Base-by-base conservation (phyloP, 2,113 vertebrate species). In the Rhea pennata region DNA sequence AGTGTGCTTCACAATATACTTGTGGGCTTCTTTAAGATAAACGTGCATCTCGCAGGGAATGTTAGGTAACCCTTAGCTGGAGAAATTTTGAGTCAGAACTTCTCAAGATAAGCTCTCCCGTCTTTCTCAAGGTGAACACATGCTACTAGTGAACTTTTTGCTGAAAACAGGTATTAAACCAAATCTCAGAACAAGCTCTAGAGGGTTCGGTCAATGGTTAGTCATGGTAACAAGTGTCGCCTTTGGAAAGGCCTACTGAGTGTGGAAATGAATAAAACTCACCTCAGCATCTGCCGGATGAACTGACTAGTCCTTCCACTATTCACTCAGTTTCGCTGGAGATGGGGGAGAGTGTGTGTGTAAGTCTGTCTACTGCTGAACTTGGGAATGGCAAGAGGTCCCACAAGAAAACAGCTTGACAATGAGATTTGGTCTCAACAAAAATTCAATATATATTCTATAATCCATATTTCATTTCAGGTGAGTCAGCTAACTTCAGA, bases 1-100 rank as follows among this genome's bases (percentile, higher is more conserved):
- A 20, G 46, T 65, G 9, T 15, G 39, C 19, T 72, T 72, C 15
- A 65, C 5, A 65, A 51, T 33, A 56, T 17, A 59, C 4, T 75
- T 39, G 39, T 24, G 39, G n/a, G 50, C 64, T 94, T 75, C 26
- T 67, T 20, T 46, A 76, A 29, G 58, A 29, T 3, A 36, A 76
- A 66, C 0, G 1, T 26, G 51, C 13, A 1, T 51, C 51, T 71
- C 1, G 0, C 71, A 26, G 6, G 27, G 10, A 6, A 22, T 39
- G 15, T n/a, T 42, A 53, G 7, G 17, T 83, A 76, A 88, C 61
- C 64, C 66, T 51, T 65, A 33, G 9, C 66, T 61, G 24, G 31
- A 70, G 66, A 53, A 17, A 33, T 56, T 76, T 53, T 61, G 64
- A 74, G 33, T 24, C 39, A 73, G 56, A 50, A 4, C 10, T 51